These are phyloP conservation scores for Drosophila falleni DNA, from an alignment of 2,888 invertebrate genomes.

Conservation along the genomic window DNA sequence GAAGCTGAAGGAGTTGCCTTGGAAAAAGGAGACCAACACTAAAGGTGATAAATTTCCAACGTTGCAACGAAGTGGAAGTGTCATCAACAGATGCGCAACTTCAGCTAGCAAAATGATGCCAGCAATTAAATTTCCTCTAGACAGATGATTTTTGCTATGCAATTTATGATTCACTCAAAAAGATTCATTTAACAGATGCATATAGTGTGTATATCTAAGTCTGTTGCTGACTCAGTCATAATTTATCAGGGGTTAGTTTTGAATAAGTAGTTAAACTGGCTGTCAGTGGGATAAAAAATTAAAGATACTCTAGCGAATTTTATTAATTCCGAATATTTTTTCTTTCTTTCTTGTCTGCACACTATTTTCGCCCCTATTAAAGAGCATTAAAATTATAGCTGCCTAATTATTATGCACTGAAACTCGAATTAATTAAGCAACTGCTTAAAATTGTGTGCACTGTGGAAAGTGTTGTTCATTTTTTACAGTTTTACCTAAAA, in stretches of 20 bases:
- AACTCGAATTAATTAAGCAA: slow-evolving; percentile 37
- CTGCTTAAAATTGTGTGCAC: slow-evolving; percentile 11
- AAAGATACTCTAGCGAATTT: not conserved
- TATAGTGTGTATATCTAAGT: not conserved
- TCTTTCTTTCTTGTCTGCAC: not conserved
- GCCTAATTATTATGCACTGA: not conserved
- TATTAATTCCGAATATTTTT: not conserved
- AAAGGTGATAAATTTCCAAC: slow-evolving; percentile 73
- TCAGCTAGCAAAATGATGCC: slow-evolving; percentile 18
- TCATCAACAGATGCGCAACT: slow-evolving; percentile 55
- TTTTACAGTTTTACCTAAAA: not conserved
- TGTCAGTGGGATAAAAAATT: slow-evolving; percentile 9
- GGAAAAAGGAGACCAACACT: not conserved
- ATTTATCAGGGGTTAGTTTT: slow-evolving; percentile 20
- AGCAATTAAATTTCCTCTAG: slow-evolving; percentile 44
- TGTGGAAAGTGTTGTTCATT: slow-evolving; percentile 16
- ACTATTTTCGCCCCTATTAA: not conserved
- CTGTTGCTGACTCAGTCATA: slow-evolving; percentile 3
- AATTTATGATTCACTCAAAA: slow-evolving; percentile 36
- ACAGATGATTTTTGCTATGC: slow-evolving; percentile 18
- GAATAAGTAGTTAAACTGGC: slow-evolving; percentile 9
- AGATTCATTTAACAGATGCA: slow-evolving; percentile 1
- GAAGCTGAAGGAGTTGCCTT: slow-evolving; percentile 17
- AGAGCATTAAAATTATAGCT: not conserved
- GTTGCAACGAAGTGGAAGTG: slow-evolving; percentile 54